Evolutionary conservation across 2,888 invertebrate species (phyloP), one percentile per base, ranked within the genome.

Genomic region (Onthophagus sagittarius): DNA sequence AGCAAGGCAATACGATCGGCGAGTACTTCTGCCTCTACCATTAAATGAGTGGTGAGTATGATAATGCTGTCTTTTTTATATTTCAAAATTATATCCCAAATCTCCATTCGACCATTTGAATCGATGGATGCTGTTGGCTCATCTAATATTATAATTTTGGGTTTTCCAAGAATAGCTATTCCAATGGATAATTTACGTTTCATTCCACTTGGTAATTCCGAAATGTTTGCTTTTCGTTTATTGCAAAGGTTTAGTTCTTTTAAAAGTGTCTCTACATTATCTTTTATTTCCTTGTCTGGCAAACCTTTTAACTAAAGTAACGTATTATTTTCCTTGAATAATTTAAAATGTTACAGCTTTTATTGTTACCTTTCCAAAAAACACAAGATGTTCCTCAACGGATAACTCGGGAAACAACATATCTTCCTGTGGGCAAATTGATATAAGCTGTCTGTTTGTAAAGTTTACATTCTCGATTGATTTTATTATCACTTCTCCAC

Each of bases 21-120:
- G 2, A 98, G 88, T 63, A 94, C 92, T 84, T 97, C 97, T 2
- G 97, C 97, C 85, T 98, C 97, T 85, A 97, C 97, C 96, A 98
- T 97, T 84, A 94, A 95, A 86, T 98, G 97, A 0, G 97, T 97
- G 11, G 95, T 94, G 71, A 98, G 89, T 11, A 98, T 85, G 78
- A 97, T 93, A 0, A 96, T 95, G 78, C 75, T 73, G n/a, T 74
- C 78, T 23, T 81, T 73, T 33, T 77, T 78, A 79, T 85, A 86
- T 86, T 88, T 87, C 78, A 93, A 88, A 80, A 97, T 86, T 75
- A 96, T 88, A 82, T 97, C 93, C 97, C 97, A 97, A 71, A 96
- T 89, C 75, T 94, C 92, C 71, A 97, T 88, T 64, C 96, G 88
- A 1, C 95, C 94, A 82, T 96, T 94, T 0, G 96, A 95, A 85